Percentiles rank a stretch among this genome's conserved stretches.
Conservation (phyloP, 2,113 vertebrate genomes). For the Periophthalmodon schlosseri region DNA sequence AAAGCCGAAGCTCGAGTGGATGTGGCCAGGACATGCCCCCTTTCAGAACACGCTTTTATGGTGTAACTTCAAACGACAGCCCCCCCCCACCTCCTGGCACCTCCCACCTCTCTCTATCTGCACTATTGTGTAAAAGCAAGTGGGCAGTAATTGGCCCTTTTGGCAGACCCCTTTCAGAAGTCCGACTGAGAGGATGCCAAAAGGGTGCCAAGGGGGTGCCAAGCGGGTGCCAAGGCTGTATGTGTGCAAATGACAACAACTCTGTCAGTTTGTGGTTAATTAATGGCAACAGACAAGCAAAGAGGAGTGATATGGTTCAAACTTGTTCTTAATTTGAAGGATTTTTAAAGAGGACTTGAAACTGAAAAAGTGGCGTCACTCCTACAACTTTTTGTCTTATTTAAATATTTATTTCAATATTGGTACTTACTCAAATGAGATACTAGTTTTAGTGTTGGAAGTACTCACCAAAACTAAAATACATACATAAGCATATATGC, state of each 20-base stretch:
- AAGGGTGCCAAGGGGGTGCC: conserved; percentile 59
- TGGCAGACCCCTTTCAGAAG: conserved; percentile 52
- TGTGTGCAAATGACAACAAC: conserved; percentile 15
- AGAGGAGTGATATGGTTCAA: background rate
- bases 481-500: too few relatives aligned
- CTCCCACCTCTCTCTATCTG: conserved; percentile 45
- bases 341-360: too few relatives aligned
- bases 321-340: background rate
- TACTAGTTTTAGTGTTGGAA: too few relatives aligned
- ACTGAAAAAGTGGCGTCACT: too few relatives aligned
- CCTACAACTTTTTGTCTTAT: too few relatives aligned
- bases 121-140: conserved; percentile 75
- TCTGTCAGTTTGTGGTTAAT: conserved; percentile 59
- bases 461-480: too few relatives aligned
- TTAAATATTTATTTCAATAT: too few relatives aligned
- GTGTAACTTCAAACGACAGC: conserved; percentile 80
- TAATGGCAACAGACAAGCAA: background rate
- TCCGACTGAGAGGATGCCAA: conserved; percentile 51
- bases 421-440: too few relatives aligned
- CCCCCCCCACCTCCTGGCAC: conserved; percentile 46
- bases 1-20: conserved; percentile 51
- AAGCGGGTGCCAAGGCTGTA: conserved; percentile 58
- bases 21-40: conserved; percentile 76
- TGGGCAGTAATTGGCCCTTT: conserved; percentile 77
- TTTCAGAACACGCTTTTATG: conserved; percentile 82